A percentile compares a stretch with the other conserved stretches of the same genome.
These are phyloP conservation scores for Mesochorus sp. DNA, from an alignment of 2,888 invertebrate species.

Conservation along the genomic window DNA sequence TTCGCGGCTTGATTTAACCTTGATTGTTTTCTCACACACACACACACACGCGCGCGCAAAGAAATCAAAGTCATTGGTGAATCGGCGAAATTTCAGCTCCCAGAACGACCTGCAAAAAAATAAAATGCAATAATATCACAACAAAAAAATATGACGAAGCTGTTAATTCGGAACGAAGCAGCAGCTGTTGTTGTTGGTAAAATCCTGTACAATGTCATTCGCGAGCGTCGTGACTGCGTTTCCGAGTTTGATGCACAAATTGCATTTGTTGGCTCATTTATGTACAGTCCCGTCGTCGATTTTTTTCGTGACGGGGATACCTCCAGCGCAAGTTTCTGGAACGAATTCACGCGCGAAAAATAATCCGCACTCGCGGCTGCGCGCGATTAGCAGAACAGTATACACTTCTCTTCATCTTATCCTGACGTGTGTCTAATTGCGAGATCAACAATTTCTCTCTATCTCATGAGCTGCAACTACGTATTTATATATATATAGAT, in stretches of 20 bases:
- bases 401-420: slow-evolving; percentile 42
- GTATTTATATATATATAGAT: neutral
- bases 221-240: too few species aligned
- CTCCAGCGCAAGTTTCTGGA: slow-evolving; percentile 56
- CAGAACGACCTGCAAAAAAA: neutral
- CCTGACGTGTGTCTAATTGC: slow-evolving; percentile 65
- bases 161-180: slow-evolving; percentile 27
- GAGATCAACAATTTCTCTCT: slow-evolving; percentile 51
- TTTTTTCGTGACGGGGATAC: slow-evolving; percentile 57
- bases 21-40: slow-evolving; percentile 24
- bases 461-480: too few species aligned
- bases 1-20: slow-evolving; percentile 10
- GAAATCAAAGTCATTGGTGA: slow-evolving; percentile 1
- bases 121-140: neutral
- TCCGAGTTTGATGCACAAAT: too few species aligned
- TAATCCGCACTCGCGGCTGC: slow-evolving; percentile 48
- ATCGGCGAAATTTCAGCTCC: slow-evolving; percentile 21
- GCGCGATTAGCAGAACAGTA: slow-evolving; percentile 54
- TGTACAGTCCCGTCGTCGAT: slow-evolving; percentile 2
- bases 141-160: slow-evolving; percentile 30
- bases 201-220: slow-evolving; percentile 51
- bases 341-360: slow-evolving; percentile 59
- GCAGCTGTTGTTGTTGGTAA: slow-evolving; percentile 50
- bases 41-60: too few species aligned
- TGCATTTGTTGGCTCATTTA: neutral